These are phyloP conservation scores for Malurus leucopterus DNA, from an alignment of 2,797 vertebrate species.

Conservation along the genomic window DNA sequence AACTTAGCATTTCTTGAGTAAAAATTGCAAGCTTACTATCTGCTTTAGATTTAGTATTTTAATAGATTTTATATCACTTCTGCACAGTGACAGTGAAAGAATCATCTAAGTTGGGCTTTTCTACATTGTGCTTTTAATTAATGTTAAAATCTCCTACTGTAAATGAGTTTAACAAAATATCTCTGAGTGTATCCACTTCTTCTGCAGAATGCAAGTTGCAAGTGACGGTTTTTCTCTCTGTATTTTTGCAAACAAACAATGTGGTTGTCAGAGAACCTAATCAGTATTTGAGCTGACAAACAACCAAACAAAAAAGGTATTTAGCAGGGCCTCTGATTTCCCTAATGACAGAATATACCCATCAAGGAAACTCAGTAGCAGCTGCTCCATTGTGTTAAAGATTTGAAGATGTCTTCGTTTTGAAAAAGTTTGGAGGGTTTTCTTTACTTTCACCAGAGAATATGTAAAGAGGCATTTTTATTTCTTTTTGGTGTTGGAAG, in stretches of 20 bases:
- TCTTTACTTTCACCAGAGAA: conserved; percentile 39
- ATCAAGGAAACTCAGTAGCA: conserved; percentile 54
- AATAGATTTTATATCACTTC: background rate
- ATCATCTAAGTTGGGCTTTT: background rate
- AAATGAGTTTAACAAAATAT: conserved; percentile 21
- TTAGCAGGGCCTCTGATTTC: conserved; percentile 64
- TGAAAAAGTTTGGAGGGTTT: conserved; percentile 38
- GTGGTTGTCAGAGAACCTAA: conserved; percentile 54
- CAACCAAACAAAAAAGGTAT: conserved; percentile 52
- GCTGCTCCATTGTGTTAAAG: conserved; percentile 46
- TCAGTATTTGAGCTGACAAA: conserved; percentile 54
- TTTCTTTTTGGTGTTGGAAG: background rate
- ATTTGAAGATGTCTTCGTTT: conserved; percentile 50
- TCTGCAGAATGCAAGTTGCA: conserved; percentile 22
- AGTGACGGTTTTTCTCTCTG: conserved; percentile 16
- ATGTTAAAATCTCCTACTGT: background rate
- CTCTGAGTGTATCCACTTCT: background rate
- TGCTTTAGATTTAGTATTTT: background rate
- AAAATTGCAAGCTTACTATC: background rate
- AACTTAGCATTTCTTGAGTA: background rate
- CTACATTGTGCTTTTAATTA: background rate
- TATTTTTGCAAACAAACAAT: conserved; percentile 52
- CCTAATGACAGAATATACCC: conserved; percentile 59
- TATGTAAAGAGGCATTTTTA: conserved; percentile 24
- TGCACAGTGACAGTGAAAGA: background rate